Evolutionary conservation across 2,888 invertebrate genomes (phyloP).

Genomic region (Cantharis nigra): DNA sequence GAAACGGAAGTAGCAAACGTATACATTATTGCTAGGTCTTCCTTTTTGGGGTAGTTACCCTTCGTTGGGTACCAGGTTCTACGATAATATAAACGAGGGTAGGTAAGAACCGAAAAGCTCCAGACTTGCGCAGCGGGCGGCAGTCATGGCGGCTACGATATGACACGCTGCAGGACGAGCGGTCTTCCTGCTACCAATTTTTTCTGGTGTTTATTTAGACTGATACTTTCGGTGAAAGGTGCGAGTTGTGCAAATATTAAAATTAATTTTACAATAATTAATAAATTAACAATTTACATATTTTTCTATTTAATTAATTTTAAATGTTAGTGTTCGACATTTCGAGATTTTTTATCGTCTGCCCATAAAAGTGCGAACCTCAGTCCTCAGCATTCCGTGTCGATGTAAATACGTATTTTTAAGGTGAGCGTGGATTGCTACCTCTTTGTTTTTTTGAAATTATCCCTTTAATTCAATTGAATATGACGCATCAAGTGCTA

Average conservation of each 20-base stretch:
- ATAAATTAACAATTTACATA: background rate
- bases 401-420: background rate
- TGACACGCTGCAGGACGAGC: conserved; percentile 62
- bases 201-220: conserved; percentile 19
- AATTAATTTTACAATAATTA: background rate
- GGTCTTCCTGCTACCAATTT: conserved; percentile 28
- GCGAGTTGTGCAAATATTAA: background rate
- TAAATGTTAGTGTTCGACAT: conserved; percentile 25
- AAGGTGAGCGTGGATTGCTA: background rate
- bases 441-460: background rate
- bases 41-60: conserved; percentile 30
- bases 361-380: background rate
- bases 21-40: conserved; percentile 27
- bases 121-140: conserved; percentile 60
- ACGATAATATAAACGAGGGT: conserved; percentile 29
- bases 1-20: conserved; percentile 22
- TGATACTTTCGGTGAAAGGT: conserved; percentile 15
- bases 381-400: background rate
- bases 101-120: conserved; percentile 51
- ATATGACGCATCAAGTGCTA: background rate
- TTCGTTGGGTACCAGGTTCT: conserved; percentile 34
- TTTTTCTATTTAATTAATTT: conserved; percentile 4
- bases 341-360: conserved; percentile 6
- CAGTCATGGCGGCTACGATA: conserved; percentile 63
- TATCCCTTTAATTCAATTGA: background rate